Evolutionary conservation across 2,888 invertebrate species (phyloP), one percentile per base, ranked within the genome.

Genomic region (Caenorhabditis plicata): DNA sequence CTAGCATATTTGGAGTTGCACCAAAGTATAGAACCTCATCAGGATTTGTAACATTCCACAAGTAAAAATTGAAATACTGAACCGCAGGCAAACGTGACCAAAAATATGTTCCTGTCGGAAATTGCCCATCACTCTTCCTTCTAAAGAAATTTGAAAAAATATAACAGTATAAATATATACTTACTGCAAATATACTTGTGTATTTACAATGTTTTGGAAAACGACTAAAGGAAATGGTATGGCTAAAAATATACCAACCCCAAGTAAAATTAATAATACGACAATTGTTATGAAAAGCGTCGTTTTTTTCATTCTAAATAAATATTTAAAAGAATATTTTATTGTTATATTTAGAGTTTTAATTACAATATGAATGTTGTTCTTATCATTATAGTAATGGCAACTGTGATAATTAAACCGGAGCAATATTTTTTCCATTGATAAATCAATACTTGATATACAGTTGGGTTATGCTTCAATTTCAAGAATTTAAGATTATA

Each of bases 1-100:
- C 66, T 13, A 64, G 55, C 27, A 66, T 44, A 17, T 41, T 52
- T 1, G 69, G 64, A 19, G 51, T 64, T 26, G 64, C 69, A 23
- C 64, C 64, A 50, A 66, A 46, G 35, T 66, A 64, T 4, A 66
- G 43, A 3, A 69, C 65, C 45, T 66, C 69, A 49, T 69, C 66
- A 9, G 69, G 66, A 54, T 69, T 69, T 1, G 69, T 66, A n/a
- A 69, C 53, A 27, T 69, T 69, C 44, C 64, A 69, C n/a, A 66
- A 41, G 19, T 58, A 38, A 39, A 60, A 63, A 3, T 48, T 51
- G 38, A 45, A 66, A 25, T 51, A 42, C 47, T 69, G 63, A 9
- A 36, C 40, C 4, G 62, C 66, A 9, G 69, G 69, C 9, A 66
- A 41, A 19, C 54, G 45, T 4, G 48, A 44, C 69, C 69, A 69